Conservation (phyloP, 2,888 invertebrate genomes). For the Lasioglossum morio region DNA sequence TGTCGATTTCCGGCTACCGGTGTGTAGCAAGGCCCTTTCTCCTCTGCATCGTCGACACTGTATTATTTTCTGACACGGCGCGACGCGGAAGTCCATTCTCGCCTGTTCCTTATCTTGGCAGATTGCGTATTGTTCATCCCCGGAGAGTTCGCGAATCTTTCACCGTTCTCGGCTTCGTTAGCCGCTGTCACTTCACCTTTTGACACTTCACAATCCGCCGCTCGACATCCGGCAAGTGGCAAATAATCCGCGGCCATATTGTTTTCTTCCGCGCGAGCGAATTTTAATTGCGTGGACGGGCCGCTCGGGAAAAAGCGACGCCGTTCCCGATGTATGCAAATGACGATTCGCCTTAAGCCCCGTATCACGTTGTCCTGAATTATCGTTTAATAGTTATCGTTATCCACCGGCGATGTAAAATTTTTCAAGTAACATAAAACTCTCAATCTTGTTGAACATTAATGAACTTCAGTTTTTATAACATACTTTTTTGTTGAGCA, state of each 20-base stretch:
- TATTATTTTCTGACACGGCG: slow-evolving; percentile 11
- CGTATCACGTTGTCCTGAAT: background rate
- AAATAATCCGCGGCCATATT: slow-evolving; percentile 11
- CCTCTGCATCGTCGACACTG: slow-evolving; percentile 3
- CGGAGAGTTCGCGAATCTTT: background rate
- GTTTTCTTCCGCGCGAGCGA: slow-evolving; percentile 13
- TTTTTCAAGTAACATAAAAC: background rate
- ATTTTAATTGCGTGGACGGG: slow-evolving; percentile 26
- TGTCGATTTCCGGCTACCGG: slow-evolving; percentile 45
- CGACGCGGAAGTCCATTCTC: slow-evolving; percentile 42
- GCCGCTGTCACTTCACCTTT: slow-evolving; percentile 19
- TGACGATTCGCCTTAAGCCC: slow-evolving; percentile 23
- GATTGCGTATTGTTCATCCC: slow-evolving; percentile 48
- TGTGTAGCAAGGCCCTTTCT: background rate
- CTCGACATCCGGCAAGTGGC: background rate
- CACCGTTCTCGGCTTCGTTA: background rate
- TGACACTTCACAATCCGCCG: background rate
- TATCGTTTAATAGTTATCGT: background rate
- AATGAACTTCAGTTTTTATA: no score
- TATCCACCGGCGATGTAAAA: background rate
- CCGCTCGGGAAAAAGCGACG: background rate
- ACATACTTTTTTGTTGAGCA: no score
- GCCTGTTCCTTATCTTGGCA: slow-evolving; percentile 34
- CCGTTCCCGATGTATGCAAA: slow-evolving; percentile 23
- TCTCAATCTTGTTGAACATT: no score